phyloP scores from a whole-genome alignment of 2,113 vertebrate species.

The Corvus hawaiiensis region DNA sequence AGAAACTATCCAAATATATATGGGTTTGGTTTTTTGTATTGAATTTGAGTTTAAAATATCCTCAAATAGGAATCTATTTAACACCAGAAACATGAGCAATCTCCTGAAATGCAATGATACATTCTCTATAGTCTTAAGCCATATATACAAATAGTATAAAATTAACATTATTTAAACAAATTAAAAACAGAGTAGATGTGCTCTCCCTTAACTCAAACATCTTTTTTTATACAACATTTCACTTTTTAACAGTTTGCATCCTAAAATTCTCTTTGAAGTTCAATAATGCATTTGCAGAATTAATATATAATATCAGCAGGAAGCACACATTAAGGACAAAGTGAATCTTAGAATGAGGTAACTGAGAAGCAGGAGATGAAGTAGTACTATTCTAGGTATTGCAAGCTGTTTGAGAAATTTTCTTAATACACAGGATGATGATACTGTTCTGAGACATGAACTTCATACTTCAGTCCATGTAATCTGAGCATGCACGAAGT shows the following conservation, averaged over 20 bases:
- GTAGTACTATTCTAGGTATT: background rate
- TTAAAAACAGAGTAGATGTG: background rate
- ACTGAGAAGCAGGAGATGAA: background rate
- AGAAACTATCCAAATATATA: background rate
- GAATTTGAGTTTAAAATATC: background rate
- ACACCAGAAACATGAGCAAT: background rate
- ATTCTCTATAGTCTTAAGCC: background rate
- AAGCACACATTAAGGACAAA: background rate
- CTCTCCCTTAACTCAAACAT: background rate
- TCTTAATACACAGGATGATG: background rate
- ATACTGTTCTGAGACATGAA: background rate
- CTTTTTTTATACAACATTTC: background rate
- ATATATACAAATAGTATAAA: background rate
- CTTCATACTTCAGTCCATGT: background rate
- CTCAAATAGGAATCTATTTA: background rate
- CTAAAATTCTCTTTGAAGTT: background rate
- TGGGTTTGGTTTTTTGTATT: background rate
- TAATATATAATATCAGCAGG: conserved; percentile 4
- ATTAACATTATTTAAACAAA: background rate
- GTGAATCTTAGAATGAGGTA: background rate
- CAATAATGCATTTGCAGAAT: conserved; percentile 22
- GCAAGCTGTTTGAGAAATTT: background rate
- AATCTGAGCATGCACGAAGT: background rate
- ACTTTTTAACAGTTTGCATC: background rate
- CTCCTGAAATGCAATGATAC: background rate